Evolutionary conservation across 1,140 invertebrate genomes (phyloP), one percentile per base, ranked within the genome.

Genomic region (Mya arenaria): DNA sequence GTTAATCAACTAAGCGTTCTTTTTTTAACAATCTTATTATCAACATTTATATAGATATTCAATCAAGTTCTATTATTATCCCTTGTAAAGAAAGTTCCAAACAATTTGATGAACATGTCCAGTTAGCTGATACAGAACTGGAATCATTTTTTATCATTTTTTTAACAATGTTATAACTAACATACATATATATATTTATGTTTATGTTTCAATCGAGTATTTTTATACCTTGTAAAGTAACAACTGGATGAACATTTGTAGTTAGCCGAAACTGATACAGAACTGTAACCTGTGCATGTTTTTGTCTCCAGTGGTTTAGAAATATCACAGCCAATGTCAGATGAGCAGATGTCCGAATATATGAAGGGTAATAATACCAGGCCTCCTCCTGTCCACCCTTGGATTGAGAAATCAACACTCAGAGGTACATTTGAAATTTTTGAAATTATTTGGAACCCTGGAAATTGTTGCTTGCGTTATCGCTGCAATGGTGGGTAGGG

Each of bases 281-380:
- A n/a, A n/a, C n/a, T n/a, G n/a, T n/a, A n/a, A n/a, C n/a, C n/a
- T 23, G 2, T 52, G 48, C 19, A 44, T 44, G 41, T 44, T 10
- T 44, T 56, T 36, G 17, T 55, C 30, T 75, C 17, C 37, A 74
- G 79, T 6, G 71, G 71, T 55, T 39, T 75, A 17, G 73, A 75
- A 41, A 75, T 75, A 13, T 75, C 73, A 13, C 55, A 34, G 17
- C 73, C 73, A n/a, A 25, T 75, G 23, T 63, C 73, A 19, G 73
- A 75, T 37, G 30, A 32, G 0, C 37, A 75, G 34, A 75, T 75
- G 73, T 1, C 28, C 4, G 60, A 82, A 32, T n/a, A 65, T 55
- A 25, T 65, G 19, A 52, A 65, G 34, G 41, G 52, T 10, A n/a
- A 30, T 23, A 44, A n/a, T 1, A 28, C 48, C 4, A 6, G 48